Evolutionary conservation across 2,113 vertebrate species (phyloP).

Genomic region (Poeciliopsis retropinna): DNA sequence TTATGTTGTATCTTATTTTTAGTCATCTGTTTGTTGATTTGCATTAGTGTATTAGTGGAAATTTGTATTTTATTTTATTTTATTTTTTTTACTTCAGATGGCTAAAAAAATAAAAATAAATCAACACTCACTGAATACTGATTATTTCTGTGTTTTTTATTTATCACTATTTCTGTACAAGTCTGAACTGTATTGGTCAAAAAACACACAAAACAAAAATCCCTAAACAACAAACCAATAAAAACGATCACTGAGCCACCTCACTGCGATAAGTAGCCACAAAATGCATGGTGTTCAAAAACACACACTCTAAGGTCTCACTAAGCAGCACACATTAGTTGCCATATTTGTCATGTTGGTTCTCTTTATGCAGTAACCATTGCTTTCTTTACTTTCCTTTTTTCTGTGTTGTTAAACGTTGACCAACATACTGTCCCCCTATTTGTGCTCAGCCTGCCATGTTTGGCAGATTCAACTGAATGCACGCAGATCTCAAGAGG

Average conservation of each 20-base stretch:
- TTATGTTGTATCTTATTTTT: background rate
- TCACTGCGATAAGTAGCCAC: slow-evolving; percentile 72
- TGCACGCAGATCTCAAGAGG: slow-evolving; percentile 42
- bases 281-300: slow-evolving; percentile 73
- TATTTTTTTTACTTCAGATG: slow-evolving; percentile 33
- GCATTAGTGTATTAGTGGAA: background rate
- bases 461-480: slow-evolving; percentile 33
- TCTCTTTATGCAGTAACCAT: slow-evolving; percentile 26
- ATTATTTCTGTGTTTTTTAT: slow-evolving; percentile 62
- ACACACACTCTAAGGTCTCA: slow-evolving; percentile 62
- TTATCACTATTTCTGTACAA: slow-evolving; percentile 76
- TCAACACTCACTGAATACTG: slow-evolving; percentile 63
- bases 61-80: slow-evolving; percentile 9
- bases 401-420: slow-evolving; percentile 16
- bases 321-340: slow-evolving; percentile 58
- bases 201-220: slow-evolving; percentile 76
- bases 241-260: slow-evolving; percentile 76
- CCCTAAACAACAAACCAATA: slow-evolving; percentile 75
- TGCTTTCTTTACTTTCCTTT: slow-evolving; percentile 5
- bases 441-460: slow-evolving; percentile 16
- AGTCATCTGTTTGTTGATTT: background rate
- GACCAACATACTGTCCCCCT: slow-evolving; percentile 31
- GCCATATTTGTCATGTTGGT: slow-evolving; percentile 38
- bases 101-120: slow-evolving; percentile 55
- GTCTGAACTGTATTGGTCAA: slow-evolving; percentile 69